Percentiles rank a stretch among this genome's conserved stretches.
Evolutionary conservation across 2,113 vertebrate genomes (phyloP).

Genomic region (Delphinus delphis): DNA sequence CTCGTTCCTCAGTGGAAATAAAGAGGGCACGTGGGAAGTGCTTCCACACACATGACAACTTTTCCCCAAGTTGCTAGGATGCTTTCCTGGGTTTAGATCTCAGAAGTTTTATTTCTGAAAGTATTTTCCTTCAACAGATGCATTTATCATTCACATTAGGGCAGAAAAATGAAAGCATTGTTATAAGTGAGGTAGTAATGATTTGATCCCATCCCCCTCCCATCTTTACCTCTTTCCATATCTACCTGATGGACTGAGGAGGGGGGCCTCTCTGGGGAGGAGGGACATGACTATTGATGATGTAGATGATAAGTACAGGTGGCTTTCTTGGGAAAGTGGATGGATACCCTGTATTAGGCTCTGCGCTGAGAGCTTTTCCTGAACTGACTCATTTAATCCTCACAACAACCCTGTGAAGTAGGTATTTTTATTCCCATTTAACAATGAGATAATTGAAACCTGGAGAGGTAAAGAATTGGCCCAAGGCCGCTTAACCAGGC

Average conservation of each 20-base stretch:
- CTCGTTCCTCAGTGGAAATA: neutral
- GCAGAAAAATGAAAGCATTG: neutral
- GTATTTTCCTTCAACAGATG: neutral
- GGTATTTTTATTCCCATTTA: neutral
- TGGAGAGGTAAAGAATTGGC: neutral
- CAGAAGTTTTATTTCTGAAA: neutral
- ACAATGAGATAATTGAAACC: neutral
- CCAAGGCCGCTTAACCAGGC: neutral
- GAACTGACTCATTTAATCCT: neutral
- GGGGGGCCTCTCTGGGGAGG: neutral
- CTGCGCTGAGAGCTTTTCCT: neutral
- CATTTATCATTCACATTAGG: neutral
- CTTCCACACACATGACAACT: neutral
- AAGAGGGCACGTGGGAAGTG: neutral
- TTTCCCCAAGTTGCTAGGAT: neutral
- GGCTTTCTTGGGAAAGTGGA: neutral
- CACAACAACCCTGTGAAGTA: neutral
- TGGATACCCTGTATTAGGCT: neutral
- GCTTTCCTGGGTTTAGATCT: neutral
- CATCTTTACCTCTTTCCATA: neutral
- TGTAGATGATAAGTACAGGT: neutral
- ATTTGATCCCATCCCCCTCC: neutral
- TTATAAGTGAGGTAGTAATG: neutral
- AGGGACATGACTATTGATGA: neutral
- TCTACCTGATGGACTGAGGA: neutral